A percentile compares a stretch with the other conserved stretches of the same genome.
Evolutionary conservation across 1,140 invertebrate genomes (phyloP).

Genomic region (Halesus radiatus): DNA sequence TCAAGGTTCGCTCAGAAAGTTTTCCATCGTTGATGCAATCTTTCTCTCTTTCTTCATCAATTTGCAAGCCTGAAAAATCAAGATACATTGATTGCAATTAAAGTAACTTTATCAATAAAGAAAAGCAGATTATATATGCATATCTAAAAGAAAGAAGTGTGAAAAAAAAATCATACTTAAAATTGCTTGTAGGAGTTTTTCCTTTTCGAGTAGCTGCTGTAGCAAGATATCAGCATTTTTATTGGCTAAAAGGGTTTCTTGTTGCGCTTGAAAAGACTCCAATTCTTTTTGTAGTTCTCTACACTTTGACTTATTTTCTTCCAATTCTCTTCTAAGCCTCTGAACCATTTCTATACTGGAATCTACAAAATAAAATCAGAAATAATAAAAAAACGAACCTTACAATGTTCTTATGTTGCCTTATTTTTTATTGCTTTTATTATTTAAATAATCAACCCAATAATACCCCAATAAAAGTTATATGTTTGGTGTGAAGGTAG

Average conservation of each 20-base stretch:
- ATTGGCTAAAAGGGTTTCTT: conserved; percentile 75
- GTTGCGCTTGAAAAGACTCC: conserved; percentile 59
- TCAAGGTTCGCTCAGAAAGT: conserved; percentile 74
- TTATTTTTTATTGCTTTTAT: no score
- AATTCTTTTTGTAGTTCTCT: conserved; percentile 68
- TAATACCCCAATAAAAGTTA: no score
- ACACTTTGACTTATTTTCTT: conserved; percentile 71
- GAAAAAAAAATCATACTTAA: conserved; percentile 44
- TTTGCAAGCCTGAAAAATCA: conserved; percentile 66
- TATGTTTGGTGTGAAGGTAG: no score
- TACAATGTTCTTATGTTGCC: no score
- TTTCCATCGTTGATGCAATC: conserved; percentile 63
- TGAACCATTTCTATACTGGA: conserved; percentile 67
- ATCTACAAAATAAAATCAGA: conserved; percentile 13
- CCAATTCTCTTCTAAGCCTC: conserved; percentile 71
- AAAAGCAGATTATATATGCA: not conserved
- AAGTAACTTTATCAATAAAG: no score
- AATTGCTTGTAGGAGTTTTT: conserved; percentile 64
- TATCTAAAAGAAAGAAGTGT: not conserved
- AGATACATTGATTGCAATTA: no score
- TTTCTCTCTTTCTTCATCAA: conserved; percentile 69
- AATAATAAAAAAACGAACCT: no score
- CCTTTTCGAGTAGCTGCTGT: conserved; percentile 68
- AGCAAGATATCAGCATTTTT: conserved; percentile 78
- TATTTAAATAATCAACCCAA: no score